phyloP scores from a whole-genome alignment of 2,797 vertebrate species.

The Pipistrellus nathusii region DNA sequence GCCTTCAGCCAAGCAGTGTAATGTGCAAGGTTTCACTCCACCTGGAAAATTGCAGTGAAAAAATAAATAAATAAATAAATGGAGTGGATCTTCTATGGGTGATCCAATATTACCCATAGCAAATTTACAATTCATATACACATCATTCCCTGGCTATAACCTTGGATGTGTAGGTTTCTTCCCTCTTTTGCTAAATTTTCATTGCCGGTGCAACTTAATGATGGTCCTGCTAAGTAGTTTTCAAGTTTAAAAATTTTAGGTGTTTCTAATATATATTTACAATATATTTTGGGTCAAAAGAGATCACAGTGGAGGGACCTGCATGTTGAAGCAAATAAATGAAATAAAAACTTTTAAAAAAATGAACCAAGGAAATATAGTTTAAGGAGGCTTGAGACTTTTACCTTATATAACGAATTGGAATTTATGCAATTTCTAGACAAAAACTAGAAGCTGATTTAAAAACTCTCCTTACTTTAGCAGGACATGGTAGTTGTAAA shows the following conservation, averaged over 20 bases:
- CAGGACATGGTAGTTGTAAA: conserved; percentile 7
- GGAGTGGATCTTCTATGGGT: conserved; percentile 52
- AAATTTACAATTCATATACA: conserved; percentile 61
- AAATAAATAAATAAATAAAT: background rate
- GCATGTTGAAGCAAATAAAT: background rate
- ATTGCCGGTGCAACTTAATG: conserved; percentile 39
- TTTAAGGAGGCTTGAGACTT: conserved; percentile 47
- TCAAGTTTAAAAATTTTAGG: conserved; percentile 36
- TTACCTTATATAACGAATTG: conserved; percentile 17
- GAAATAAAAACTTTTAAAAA: conserved; percentile 38
- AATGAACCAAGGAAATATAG: conserved; percentile 40
- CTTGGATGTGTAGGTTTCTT: background rate
- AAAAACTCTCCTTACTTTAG: conserved; percentile 44
- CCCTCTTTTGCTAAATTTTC: conserved; percentile 47
- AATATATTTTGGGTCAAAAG: conserved; percentile 54
- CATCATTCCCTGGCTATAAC: conserved; percentile 19
- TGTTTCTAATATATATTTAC: background rate
- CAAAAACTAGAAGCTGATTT: background rate
- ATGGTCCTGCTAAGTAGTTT: conserved; percentile 11
- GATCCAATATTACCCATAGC: conserved; percentile 24
- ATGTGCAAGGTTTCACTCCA: conserved; percentile 98
- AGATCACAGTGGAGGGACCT: background rate
- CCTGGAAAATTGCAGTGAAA: conserved; percentile 88
- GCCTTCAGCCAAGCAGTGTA: conserved; percentile 99
- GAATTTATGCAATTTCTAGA: background rate